Evolutionary conservation across 2,888 invertebrate species (phyloP).

Genomic region (Acronicta alni): DNA sequence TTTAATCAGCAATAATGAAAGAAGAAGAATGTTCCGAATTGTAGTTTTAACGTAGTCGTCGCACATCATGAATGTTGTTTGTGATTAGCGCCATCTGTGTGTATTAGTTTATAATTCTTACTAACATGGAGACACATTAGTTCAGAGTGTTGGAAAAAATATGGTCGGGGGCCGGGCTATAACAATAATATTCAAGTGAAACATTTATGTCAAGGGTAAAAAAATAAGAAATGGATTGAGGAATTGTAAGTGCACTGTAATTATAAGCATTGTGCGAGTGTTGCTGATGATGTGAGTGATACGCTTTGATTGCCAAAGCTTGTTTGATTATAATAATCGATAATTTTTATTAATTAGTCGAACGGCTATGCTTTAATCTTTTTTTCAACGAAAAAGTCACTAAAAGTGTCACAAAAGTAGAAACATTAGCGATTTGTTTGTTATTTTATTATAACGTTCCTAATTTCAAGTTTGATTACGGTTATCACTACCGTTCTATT

Average conservation of each 20-base stretch:
- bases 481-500: slow-evolving; percentile 18
- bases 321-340: slow-evolving; percentile 60
- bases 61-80: slow-evolving; percentile 36
- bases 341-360: slow-evolving; percentile 56
- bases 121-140: slow-evolving; percentile 28
- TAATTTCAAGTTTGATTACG: background rate
- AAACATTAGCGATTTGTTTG: slow-evolving; percentile 41
- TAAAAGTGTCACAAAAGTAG: slow-evolving; percentile 77
- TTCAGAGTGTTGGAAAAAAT: slow-evolving; percentile 21
- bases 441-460: slow-evolving; percentile 34
- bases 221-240: slow-evolving; percentile 52
- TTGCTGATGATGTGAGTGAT: slow-evolving; percentile 63
- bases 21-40: background rate
- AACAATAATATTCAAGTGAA: slow-evolving; percentile 51
- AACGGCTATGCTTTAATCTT: slow-evolving; percentile 64
- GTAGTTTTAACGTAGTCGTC: slow-evolving; percentile 28
- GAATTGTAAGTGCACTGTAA: slow-evolving; percentile 58
- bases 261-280: slow-evolving; percentile 55
- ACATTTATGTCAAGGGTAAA: slow-evolving; percentile 50
- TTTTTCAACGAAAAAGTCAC: slow-evolving; percentile 77
- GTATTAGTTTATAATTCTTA: slow-evolving; percentile 35
- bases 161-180: slow-evolving; percentile 19
- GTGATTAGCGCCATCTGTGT: slow-evolving; percentile 57
- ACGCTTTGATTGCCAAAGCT: slow-evolving; percentile 75
- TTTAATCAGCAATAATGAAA: slow-evolving; percentile 2